Conservation (phyloP, 2,113 vertebrate genomes). For the Romanogobio albipinnatus region DNA sequence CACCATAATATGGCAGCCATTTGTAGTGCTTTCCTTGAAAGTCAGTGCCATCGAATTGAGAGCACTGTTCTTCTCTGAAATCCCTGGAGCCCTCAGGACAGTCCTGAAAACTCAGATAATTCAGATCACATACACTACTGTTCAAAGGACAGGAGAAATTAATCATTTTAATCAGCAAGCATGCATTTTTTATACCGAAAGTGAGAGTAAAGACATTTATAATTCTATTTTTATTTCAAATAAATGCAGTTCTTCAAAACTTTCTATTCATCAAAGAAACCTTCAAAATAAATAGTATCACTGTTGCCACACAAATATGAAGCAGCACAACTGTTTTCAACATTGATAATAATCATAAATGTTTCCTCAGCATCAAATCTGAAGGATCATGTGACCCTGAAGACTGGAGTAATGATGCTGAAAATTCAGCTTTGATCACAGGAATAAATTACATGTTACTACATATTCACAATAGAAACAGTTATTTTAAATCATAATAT, state of each 20-base stretch:
- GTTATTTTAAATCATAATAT: not conserved
- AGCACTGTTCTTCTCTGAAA: conserved; percentile 92
- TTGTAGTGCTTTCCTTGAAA: conserved; percentile 89
- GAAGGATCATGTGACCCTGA: not conserved
- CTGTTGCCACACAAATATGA: not conserved
- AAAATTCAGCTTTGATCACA: not conserved
- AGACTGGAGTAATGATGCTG: not conserved
- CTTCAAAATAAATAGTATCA: not conserved
- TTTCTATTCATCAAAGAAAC: not conserved
- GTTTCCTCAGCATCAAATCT: not conserved
- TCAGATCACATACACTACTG: not conserved
- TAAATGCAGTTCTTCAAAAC: not conserved
- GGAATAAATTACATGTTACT: not conserved
- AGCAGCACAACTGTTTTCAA: not conserved
- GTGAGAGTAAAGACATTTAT: too few relatives aligned
- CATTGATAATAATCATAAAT: not conserved
- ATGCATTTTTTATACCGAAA: not conserved
- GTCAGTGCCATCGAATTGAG: conserved; percentile 84
- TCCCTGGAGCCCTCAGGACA: conserved; percentile 86
- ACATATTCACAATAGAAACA: not conserved
- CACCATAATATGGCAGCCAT: conserved; percentile 94
- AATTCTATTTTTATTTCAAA: not conserved
- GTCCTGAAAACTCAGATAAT: conserved; percentile 71
- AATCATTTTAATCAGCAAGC: not conserved
- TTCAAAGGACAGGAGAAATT: not conserved